Evolutionary conservation across 2,888 invertebrate species (phyloP), one percentile per base, ranked within the genome.

Genomic region (Drosophila neonasuta): DNA sequence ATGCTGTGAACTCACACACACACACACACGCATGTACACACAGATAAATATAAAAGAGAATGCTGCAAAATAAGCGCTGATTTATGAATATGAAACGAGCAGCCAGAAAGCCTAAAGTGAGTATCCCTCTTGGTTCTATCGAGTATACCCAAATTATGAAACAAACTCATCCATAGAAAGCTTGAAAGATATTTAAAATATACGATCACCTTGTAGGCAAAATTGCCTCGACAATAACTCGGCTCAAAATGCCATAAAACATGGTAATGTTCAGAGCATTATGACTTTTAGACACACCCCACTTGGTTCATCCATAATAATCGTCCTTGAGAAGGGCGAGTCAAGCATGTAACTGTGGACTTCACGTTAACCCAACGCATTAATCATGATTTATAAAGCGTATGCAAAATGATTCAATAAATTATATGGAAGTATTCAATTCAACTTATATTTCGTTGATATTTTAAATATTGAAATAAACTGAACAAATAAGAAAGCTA

Each of bases 341-440:
- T 66, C 60, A 62, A 50, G 51, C 77, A 71, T 73, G 78, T 80
- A 69, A 44, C 42, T 60, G 54, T 32, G 64, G 71, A 66, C 77
- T 77, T 77, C 29, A 72, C 79, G 77, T 77, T 77, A 75, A 75
- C 79, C 77, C 71, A 79, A 77, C 79, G 75, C 80, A 80, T 79
- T 80, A 82, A 79, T 80, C 77, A 80, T 72, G 77, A 79, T 80
- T 79, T 72, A 77, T 75, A 54, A 64, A 70, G 51, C 78, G 71
- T 74, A 74, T 74, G 77, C 65, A 49, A 49, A 11, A 55, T 52
- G 49, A 61, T 39, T 39, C 3, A 17, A 49, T 49, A 24, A 24
- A 57, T 50, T 24, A 30, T 24, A 36, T 55, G 32, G 59, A 59
- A 58, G 58, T 36, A 46, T 51, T 46, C 30, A 50, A 46, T 46